Percentiles rank a stretch among this genome's conserved stretches.
These are phyloP conservation scores for Lepidocolaptes lacrymiger DNA, from an alignment of 2,797 vertebrate genomes.

Conservation along the genomic window DNA sequence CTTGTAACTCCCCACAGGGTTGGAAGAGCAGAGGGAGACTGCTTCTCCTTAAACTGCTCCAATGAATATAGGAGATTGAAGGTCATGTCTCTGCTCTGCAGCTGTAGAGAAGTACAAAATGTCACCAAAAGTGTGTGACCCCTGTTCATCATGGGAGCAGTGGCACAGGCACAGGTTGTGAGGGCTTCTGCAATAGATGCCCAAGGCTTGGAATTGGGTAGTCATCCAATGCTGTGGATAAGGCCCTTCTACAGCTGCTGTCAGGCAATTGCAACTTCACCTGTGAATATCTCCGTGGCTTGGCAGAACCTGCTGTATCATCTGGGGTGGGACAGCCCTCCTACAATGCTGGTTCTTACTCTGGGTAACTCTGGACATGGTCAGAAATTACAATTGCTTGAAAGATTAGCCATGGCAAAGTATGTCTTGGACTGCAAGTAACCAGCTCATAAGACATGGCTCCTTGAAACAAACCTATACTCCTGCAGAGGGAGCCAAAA, in stretches of 20 bases:
- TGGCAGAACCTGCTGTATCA: background rate
- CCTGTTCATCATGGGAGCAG: background rate
- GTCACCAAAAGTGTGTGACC: background rate
- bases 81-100: background rate
- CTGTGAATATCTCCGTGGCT: background rate
- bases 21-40: background rate
- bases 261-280: background rate
- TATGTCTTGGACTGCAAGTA: background rate
- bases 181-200: background rate
- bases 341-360: background rate
- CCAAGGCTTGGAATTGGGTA: background rate
- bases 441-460: background rate
- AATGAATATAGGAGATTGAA: background rate
- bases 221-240: background rate
- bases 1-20: rapidly evolving
- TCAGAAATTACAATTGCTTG: background rate
- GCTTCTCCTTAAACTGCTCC: background rate
- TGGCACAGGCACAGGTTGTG: background rate
- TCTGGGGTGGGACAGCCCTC: background rate
- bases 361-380: background rate
- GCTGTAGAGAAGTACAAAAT: background rate
- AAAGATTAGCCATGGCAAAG: background rate
- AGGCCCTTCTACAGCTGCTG: background rate
- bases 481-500: background rate
- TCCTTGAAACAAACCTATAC: background rate